These are phyloP conservation scores for Eumeta japonica DNA, from an alignment of 1,140 invertebrate genomes.

Conservation along the genomic window DNA sequence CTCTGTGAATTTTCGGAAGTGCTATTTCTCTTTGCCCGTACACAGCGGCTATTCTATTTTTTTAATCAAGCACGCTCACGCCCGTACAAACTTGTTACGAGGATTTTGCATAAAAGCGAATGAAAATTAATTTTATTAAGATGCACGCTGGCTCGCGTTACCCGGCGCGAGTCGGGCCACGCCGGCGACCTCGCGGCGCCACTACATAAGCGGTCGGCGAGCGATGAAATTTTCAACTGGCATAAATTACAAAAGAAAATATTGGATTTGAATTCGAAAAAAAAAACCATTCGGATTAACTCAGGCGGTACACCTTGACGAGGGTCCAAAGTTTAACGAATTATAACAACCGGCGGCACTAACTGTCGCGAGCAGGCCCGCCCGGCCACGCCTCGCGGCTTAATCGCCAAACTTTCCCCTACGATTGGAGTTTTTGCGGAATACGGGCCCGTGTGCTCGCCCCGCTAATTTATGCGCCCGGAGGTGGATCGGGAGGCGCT, in stretches of 20 bases:
- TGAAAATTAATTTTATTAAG: constrained; percentile 33
- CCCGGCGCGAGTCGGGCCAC: too few relatives aligned
- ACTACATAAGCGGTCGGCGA: too few relatives aligned
- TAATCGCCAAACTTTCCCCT: constrained; percentile 52
- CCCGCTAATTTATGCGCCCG: constrained; percentile 45
- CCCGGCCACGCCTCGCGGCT: constrained; percentile 45
- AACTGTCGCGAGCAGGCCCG: constrained; percentile 52
- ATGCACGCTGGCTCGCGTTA: constrained; percentile 22
- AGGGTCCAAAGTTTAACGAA: constrained; percentile 51
- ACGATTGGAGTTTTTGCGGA: constrained; percentile 53
- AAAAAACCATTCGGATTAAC: constrained; percentile 41
- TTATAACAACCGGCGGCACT: constrained; percentile 54
- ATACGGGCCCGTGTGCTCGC: constrained; percentile 29
- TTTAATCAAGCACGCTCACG: too few relatives aligned
- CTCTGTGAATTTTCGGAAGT: too few relatives aligned
- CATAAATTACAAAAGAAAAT: not conserved
- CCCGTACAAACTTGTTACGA: constrained; percentile 25
- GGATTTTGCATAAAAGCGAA: constrained; percentile 21
- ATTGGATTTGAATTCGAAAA: constrained; percentile 2
- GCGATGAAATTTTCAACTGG: not conserved
- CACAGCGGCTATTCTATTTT: too few relatives aligned
- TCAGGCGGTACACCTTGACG: constrained; percentile 41
- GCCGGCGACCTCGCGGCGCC: too few relatives aligned
- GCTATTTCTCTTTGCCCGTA: too few relatives aligned
- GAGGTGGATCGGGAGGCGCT: constrained; percentile 35